These are phyloP conservation scores for Chironex yamaguchii DNA, from an alignment of 30 jellyfish, hydroid and myxozoan genomes.

Conservation along the genomic window DNA sequence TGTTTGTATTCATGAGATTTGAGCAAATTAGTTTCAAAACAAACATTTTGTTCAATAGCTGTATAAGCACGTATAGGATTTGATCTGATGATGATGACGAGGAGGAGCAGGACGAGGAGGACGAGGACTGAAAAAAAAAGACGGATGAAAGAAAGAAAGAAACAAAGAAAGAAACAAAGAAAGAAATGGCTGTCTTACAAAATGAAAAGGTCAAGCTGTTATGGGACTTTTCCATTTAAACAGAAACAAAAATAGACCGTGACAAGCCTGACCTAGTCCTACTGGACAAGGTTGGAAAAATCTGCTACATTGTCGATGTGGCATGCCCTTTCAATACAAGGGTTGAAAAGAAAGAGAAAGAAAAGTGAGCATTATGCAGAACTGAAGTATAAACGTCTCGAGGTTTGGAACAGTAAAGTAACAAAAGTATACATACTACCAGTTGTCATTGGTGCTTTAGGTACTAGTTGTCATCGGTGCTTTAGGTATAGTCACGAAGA, in stretches of 20 bases:
- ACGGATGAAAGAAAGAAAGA: too few species aligned
- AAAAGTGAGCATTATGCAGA: conserved; percentile 36
- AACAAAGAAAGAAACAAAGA: background rate
- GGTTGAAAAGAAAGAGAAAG: conserved; percentile 50
- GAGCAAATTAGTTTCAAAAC: too few species aligned
- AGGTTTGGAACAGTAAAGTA: conserved; percentile 49
- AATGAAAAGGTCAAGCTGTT: background rate
- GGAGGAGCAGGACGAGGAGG: background rate
- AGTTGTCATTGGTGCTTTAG: conserved; percentile 46
- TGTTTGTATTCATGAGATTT: too few species aligned
- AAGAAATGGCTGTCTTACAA: background rate
- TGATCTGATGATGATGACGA: background rate
- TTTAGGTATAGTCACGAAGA: conserved; percentile 55
- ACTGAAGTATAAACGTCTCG: conserved; percentile 18
- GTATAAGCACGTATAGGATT: too few species aligned
- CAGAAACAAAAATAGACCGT: background rate
- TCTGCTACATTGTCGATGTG: conserved; percentile 49
- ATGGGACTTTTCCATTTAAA: background rate
- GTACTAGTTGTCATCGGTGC: conserved; percentile 50
- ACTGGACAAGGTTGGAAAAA: conserved; percentile 23
- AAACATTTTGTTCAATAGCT: too few species aligned
- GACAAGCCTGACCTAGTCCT: too few species aligned
- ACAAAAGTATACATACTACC: conserved; percentile 38
- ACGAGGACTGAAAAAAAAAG: background rate
- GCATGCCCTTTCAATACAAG: conserved; percentile 47